Evolutionary conservation across 2,797 vertebrate genomes (phyloP), one percentile per base, ranked within the genome.

Genomic region (Propithecus deckenii): DNA sequence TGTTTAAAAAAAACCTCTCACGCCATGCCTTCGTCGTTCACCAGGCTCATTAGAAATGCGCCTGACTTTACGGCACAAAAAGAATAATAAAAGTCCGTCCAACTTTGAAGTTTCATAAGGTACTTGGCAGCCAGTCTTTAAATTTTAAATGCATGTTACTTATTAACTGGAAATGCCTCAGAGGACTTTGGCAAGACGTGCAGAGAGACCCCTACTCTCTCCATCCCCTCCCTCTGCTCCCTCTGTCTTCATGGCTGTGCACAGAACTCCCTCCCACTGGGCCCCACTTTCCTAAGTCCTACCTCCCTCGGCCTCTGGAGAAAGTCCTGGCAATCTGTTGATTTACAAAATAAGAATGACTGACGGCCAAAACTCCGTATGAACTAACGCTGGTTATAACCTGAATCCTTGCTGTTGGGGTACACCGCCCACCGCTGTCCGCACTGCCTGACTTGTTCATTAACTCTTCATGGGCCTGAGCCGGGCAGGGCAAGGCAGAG

Each of bases 91-190:
- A 95, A 97, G 87, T 89, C 91, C 93, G 48, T 20, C 89, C 93
- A 91, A 28, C 78, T 95, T 92, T 95, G 93, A 98, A 95, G 88
- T 97, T 96, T 97, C 97, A 88, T 83, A 86, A 97, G 96, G 85
- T 93, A 95, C 86, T 98, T 96, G 94, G 76, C 69, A 41, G 28
- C 71, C 48, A 93, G 96, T 95, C 96, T 98, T 97, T 97, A 97
- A 94, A 97, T 94, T 97, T 98, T 95, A 97, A 98, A 91, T 86
- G 76, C 88, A 74, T 98, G 97, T 97, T 84, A 96, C 97, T 97
- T 98, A 97, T 94, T 94, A 97, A 97, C 95, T 96, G 92, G 81
- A 97, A 97, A 85, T 80, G 91, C 81, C 55, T 13, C 61, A 10
- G 43, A 41, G 38, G 38, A 63, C 85, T 83, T 3, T 4, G 38